Base-by-base conservation (phyloP, 1,140 invertebrate genomes). In the Drosophila novamexicana region DNA sequence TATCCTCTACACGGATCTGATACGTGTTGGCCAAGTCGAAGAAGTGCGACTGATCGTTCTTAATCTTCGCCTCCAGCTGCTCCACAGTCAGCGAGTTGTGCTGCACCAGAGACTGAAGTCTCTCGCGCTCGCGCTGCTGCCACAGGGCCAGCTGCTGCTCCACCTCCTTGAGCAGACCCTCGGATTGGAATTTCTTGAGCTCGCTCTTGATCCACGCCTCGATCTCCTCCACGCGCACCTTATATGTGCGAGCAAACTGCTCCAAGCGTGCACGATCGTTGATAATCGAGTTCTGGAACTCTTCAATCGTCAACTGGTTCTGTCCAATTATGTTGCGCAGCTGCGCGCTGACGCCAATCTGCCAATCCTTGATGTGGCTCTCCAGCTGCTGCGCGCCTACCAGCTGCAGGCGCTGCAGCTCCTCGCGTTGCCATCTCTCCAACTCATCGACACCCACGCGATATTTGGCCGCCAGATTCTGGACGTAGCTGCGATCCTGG, bases 401-500 rank as follows among this genome's bases (percentile, higher is more conserved):
- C 7, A 77, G 18, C 14, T 92, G 85, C 32, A 92, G 59, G 1
- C 91, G 79, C 10, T 85, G 73, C 56, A 92, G 16, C 39, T 92
- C 91, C 22, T 79, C 57, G 2, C 79, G 65, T 42, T 92, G 91
- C 91, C 91, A 92, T 22, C 82, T 78, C 54, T 92, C 91, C 8
- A 92, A 50, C 49, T 92, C 91, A n/a, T 92, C 91, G 12, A 92
- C 84, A 12, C 77, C 82, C 6, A 92, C 81, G 6, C 88, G 80
- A 49, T 92, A 92, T 56, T 92, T 91, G 10, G 79, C 76, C 1
- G 91, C 91, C 50, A 92, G 40, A n/a, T 53, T 75, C 56, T 92
- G 80, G 0, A 92, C 62, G 22, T 92, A 91, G 47, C 53, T 77
- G 39, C 85, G 82, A 71, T 92, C 91, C 5, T 69, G 75, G 7